Percentiles rank a stretch among this genome's conserved stretches.
These are phyloP conservation scores for Drosophila grimshawi DNA, from an alignment of 1,140 invertebrate species.

Conservation along the genomic window DNA sequence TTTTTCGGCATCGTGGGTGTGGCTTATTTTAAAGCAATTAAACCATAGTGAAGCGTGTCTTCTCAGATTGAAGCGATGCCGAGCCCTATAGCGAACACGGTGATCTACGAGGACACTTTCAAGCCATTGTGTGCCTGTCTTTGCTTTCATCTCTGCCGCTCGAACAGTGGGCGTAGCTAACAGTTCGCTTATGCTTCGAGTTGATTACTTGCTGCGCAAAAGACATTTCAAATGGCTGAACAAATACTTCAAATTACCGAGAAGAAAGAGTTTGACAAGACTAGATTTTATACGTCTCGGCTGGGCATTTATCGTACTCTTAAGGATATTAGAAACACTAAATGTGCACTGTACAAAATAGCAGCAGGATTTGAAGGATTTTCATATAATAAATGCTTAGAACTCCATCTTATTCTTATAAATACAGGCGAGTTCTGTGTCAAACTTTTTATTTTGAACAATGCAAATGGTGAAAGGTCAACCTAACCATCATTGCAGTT, in stretches of 20 bases:
- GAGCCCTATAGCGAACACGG: conserved; percentile 8
- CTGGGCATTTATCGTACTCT: background rate
- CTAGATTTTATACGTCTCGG: background rate
- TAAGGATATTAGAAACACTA: background rate
- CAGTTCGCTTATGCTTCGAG: conserved; percentile 44
- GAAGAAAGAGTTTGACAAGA: conserved; percentile 20
- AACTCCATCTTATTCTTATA: too few relatives aligned
- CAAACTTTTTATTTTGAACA: too few relatives aligned
- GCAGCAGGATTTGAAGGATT: too few relatives aligned
- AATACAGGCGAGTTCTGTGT: too few relatives aligned
- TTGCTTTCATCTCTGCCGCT: conserved; percentile 67
- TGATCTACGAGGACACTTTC: conserved; percentile 78
- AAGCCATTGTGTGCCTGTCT: conserved; percentile 28
- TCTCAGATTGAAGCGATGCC: conserved; percentile 11
- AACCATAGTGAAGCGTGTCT: conserved; percentile 76
- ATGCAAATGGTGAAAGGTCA: too few relatives aligned
- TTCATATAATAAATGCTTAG: too few relatives aligned
- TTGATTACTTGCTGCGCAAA: conserved; percentile 53
- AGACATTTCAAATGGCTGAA: conserved; percentile 40
- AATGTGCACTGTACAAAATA: too few relatives aligned
- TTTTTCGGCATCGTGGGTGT: conserved; percentile 73
- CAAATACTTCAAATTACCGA: conserved; percentile 7
- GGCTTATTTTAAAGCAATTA: conserved; percentile 82
- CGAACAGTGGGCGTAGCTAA: conserved; percentile 42
- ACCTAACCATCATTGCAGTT: too few relatives aligned